Evolutionary conservation across 2,797 vertebrate species (phyloP).

Genomic region (Sciurus carolinensis): DNA sequence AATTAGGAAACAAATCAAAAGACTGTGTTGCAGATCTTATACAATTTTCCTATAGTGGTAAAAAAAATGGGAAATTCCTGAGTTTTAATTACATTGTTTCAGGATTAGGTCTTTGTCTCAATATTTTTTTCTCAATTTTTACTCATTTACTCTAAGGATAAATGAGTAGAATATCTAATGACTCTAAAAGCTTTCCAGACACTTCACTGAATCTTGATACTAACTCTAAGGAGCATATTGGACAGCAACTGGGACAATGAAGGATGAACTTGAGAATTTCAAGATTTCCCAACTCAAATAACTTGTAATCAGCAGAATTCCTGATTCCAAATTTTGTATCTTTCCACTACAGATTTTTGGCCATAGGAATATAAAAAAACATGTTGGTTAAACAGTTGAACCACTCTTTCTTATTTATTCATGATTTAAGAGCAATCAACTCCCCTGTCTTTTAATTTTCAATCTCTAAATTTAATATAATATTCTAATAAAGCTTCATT

Average conservation of each 20-base stretch:
- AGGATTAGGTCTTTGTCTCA: neutral
- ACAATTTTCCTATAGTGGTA: neutral
- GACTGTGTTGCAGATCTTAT: neutral
- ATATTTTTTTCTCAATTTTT: conserved; percentile 15
- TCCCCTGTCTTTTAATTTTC: conserved; percentile 41
- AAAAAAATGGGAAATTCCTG: neutral
- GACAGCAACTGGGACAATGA: neutral
- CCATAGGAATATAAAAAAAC: neutral
- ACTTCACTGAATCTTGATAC: neutral
- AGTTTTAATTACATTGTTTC: conserved; percentile 26
- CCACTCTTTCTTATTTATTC: neutral
- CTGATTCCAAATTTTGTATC: neutral
- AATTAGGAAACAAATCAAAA: neutral
- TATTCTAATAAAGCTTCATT: conserved; percentile 24
- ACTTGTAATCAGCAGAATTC: neutral
- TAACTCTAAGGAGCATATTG: neutral
- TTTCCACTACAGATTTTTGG: neutral
- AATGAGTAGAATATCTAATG: neutral
- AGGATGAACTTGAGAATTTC: neutral
- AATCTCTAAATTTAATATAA: conserved; percentile 37
- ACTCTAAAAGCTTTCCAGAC: neutral
- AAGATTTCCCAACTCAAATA: neutral
- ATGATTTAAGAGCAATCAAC: neutral
- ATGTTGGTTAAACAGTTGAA: neutral
- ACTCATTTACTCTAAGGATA: neutral